Percentiles rank a stretch among this genome's conserved stretches.
These are phyloP conservation scores for Pseudopodoces humilis DNA, from an alignment of 2,113 vertebrate genomes.

Conservation along the genomic window DNA sequence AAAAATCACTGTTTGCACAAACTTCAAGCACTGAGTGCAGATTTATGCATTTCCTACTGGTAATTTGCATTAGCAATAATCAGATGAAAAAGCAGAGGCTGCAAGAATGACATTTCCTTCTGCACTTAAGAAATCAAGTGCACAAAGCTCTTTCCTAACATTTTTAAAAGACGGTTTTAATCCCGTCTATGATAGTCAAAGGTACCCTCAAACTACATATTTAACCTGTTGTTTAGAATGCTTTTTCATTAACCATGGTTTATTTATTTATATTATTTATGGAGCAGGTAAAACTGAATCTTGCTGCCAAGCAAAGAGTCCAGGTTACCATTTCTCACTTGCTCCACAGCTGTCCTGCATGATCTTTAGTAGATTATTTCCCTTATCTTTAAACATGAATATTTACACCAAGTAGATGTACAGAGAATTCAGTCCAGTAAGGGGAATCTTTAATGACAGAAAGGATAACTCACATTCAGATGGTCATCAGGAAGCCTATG, in stretches of 20 bases:
- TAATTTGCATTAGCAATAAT: slow-evolving; percentile 39
- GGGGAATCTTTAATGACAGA: not conserved
- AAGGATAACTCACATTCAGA: not conserved
- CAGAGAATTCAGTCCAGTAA: not conserved
- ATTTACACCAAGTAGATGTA: not conserved
- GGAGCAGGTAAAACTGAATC: not conserved
- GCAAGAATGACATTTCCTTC: not conserved
- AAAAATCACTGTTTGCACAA: not conserved
- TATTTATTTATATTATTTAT: not conserved
- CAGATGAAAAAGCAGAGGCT: slow-evolving; percentile 29
- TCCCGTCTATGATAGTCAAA: not conserved
- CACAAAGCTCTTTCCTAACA: not conserved
- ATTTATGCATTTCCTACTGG: not conserved
- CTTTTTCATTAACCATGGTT: not conserved
- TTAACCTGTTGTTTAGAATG: not conserved
- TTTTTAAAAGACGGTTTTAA: not conserved
- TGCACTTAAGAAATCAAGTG: not conserved
- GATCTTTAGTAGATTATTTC: not conserved
- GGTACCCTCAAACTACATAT: not conserved
- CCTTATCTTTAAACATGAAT: not conserved
- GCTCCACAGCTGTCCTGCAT: not conserved
- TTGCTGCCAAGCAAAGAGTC: not conserved
- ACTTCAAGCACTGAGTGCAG: not conserved
- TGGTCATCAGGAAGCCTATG: not conserved
- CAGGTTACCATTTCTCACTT: not conserved